Evolutionary conservation across 2,888 invertebrate species (phyloP).

Genomic region (Rhaphigaster nebulosa): DNA sequence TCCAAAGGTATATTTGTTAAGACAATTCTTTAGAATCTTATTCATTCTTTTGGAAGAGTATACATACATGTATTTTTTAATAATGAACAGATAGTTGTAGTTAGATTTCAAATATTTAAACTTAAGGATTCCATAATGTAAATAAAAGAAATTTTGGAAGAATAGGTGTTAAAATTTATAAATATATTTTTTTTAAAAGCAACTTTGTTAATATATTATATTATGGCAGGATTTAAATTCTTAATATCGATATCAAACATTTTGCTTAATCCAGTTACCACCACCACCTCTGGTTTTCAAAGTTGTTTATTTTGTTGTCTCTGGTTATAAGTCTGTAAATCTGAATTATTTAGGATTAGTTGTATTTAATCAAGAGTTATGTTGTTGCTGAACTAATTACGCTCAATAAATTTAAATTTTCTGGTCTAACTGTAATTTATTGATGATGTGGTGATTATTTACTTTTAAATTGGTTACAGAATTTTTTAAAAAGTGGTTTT

Average conservation of each 20-base stretch:
- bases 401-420: background rate
- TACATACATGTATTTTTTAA: background rate
- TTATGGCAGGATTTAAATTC: background rate
- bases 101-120: too few species aligned
- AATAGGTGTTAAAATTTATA: background rate
- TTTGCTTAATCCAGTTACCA: background rate
- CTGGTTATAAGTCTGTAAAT: background rate
- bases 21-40: background rate
- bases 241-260: background rate
- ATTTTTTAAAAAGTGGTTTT: background rate
- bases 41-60: background rate
- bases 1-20: background rate
- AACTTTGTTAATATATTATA: background rate
- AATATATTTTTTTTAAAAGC: background rate
- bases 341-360: background rate
- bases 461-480: background rate
- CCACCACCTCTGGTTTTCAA: slow-evolving; percentile 15
- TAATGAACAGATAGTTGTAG: background rate
- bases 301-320: slow-evolving; percentile 28
- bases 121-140: too few species aligned
- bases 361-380: background rate
- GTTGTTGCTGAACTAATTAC: background rate
- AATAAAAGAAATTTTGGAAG: background rate
- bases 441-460: background rate
- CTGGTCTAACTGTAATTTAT: background rate